These are phyloP conservation scores for Lota lota DNA, from an alignment of 2,113 vertebrate species.

Conservation along the genomic window DNA sequence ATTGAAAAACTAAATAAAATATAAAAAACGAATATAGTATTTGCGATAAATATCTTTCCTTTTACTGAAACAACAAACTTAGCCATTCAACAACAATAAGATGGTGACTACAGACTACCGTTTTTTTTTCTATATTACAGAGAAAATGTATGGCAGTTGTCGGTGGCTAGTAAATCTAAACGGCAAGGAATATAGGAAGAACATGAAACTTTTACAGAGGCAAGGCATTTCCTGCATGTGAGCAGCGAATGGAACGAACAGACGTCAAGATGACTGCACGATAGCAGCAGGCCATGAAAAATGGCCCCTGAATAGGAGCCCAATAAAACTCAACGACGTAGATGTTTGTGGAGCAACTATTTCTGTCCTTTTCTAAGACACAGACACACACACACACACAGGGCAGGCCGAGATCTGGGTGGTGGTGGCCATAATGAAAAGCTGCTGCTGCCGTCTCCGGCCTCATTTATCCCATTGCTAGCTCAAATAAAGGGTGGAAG, in stretches of 20 bases:
- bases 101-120: too few species aligned
- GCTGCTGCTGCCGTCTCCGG: conserved; percentile 40
- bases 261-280: conserved; percentile 43
- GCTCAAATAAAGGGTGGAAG: conserved; percentile 41
- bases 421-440: conserved; percentile 54
- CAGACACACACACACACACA: conserved; percentile 26
- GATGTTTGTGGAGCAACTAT: conserved; percentile 47
- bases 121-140: too few species aligned
- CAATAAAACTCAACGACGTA: conserved; percentile 43
- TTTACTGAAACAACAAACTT: too few species aligned
- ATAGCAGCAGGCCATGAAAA: conserved; percentile 40
- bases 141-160: not conserved
- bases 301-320: conserved; percentile 30
- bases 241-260: conserved; percentile 40
- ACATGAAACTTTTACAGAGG: conserved; percentile 50
- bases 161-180: conserved; percentile 14
- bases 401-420: conserved; percentile 35
- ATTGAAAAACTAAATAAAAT: too few species aligned
- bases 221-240: conserved; percentile 30
- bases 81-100: too few species aligned
- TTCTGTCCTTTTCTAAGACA: conserved; percentile 24
- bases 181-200: conserved; percentile 31
- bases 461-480: conserved; percentile 39
- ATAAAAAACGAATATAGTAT: too few species aligned
- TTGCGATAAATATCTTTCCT: too few species aligned